Evolutionary conservation across 2,888 invertebrate species (phyloP).

Genomic region (Thumatha senex): DNA sequence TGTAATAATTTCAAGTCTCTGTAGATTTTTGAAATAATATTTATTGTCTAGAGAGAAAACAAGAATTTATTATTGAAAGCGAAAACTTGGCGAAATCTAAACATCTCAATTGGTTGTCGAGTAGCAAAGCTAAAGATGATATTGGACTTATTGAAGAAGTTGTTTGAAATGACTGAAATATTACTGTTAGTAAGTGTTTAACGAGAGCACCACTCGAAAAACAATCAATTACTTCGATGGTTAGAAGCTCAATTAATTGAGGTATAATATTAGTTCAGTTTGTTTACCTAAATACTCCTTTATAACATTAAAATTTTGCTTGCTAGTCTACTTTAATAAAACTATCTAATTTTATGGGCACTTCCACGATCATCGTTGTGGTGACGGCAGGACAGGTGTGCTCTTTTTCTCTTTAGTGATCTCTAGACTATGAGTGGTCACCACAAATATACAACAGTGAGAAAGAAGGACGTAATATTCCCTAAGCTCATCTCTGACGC

Average conservation of each 20-base stretch:
- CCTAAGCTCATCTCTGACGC: too few relatives aligned
- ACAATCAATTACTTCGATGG: conserved; percentile 14
- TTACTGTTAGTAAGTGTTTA: conserved; percentile 13
- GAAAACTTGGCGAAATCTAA: background rate
- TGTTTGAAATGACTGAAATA: conserved; percentile 6
- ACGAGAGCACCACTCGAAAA: conserved; percentile 15
- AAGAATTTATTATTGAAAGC: background rate
- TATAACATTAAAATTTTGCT: too few relatives aligned
- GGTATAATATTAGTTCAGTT: background rate
- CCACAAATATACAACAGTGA: too few relatives aligned
- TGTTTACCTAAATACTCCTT: background rate
- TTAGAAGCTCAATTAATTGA: conserved; percentile 10
- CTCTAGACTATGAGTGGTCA: too few relatives aligned
- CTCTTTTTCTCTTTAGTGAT: too few relatives aligned
- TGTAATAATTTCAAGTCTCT: too few relatives aligned
- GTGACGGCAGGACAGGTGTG: too few relatives aligned
- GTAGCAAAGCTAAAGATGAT: conserved; percentile 22
- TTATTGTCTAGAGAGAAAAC: background rate
- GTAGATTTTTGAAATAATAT: background rate
- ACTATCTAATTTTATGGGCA: too few relatives aligned
- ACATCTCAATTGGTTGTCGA: conserved; percentile 23
- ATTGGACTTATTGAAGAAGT: conserved; percentile 22
- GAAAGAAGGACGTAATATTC: too few relatives aligned
- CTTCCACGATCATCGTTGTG: too few relatives aligned
- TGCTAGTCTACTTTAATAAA: too few relatives aligned